phyloP scores from a whole-genome alignment of 2,888 invertebrate species.

The Dinocampus coccinellae region DNA sequence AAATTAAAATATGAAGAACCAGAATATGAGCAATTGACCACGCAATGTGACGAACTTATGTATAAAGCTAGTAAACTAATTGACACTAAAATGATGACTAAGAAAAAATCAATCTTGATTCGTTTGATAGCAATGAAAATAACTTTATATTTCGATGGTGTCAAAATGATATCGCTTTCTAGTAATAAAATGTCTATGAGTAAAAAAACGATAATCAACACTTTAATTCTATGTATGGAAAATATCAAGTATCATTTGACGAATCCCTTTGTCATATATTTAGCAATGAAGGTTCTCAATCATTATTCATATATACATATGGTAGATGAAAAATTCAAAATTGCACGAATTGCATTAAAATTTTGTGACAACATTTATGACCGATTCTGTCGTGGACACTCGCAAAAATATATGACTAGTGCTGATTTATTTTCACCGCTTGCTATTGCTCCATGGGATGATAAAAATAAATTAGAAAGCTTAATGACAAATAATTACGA shows the following conservation, averaged over 20 bases:
- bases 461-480: constrained; percentile 72
- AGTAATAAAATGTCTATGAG: too few species aligned
- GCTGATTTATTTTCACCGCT: constrained; percentile 69
- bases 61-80: background rate
- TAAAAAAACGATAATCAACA: constrained; percentile 38
- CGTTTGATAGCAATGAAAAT: constrained; percentile 46
- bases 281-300: constrained; percentile 73
- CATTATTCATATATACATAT: constrained; percentile 73
- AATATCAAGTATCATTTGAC: constrained; percentile 36
- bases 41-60: background rate
- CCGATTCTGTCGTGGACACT: constrained; percentile 49
- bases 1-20: background rate
- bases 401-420: constrained; percentile 69
- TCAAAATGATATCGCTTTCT: constrained; percentile 41
- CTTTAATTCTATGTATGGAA: constrained; percentile 36
- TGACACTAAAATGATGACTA: background rate
- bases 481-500: constrained; percentile 75
- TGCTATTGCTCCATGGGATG: constrained; percentile 63
- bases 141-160: constrained; percentile 45
- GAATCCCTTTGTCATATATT: constrained; percentile 62
- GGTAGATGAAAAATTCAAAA: constrained; percentile 71
- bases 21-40: background rate
- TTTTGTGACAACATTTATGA: constrained; percentile 70
- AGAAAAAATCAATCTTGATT: background rate
- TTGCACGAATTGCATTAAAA: constrained; percentile 72